A percentile compares a stretch with the other conserved stretches of the same genome.
Evolutionary conservation across 2,113 vertebrate species (phyloP).

Genomic region (Chinchilla lanigera): DNA sequence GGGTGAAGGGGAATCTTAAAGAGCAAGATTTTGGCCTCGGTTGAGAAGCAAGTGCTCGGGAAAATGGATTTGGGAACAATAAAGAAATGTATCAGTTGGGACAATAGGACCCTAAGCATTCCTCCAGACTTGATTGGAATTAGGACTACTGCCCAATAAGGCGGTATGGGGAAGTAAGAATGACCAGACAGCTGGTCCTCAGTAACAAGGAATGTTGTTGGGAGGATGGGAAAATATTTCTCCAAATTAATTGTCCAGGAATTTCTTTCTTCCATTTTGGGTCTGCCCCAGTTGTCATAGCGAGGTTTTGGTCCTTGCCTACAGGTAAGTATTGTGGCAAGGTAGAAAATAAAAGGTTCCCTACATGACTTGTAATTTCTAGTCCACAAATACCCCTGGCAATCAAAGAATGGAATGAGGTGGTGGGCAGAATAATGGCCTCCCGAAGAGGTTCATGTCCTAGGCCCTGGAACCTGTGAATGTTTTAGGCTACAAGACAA

Average conservation of each 20-base stretch:
- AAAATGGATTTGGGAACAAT: not conserved
- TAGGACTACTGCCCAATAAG: not conserved
- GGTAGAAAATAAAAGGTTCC: not conserved
- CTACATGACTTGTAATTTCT: not conserved
- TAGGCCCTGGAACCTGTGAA: not conserved
- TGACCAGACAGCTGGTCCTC: not conserved
- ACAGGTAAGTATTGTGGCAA: not conserved
- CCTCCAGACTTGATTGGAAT: not conserved
- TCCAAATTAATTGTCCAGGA: not conserved
- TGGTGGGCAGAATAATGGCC: not conserved
- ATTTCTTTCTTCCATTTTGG: not conserved
- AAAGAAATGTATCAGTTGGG: not conserved
- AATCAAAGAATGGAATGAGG: not conserved
- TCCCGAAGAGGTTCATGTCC: not conserved
- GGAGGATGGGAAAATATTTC: not conserved
- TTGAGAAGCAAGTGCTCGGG: not conserved
- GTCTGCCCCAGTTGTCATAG: not conserved
- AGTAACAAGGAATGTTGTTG: not conserved
- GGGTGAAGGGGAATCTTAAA: not conserved
- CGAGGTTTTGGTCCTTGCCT: not conserved
- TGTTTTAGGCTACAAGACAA: not conserved
- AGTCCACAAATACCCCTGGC: not conserved
- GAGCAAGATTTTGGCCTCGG: not conserved
- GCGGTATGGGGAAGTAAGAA: not conserved
- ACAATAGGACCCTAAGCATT: not conserved